Conservation (phyloP, 1,140 invertebrate genomes). For the Penaeus vannamei region DNA sequence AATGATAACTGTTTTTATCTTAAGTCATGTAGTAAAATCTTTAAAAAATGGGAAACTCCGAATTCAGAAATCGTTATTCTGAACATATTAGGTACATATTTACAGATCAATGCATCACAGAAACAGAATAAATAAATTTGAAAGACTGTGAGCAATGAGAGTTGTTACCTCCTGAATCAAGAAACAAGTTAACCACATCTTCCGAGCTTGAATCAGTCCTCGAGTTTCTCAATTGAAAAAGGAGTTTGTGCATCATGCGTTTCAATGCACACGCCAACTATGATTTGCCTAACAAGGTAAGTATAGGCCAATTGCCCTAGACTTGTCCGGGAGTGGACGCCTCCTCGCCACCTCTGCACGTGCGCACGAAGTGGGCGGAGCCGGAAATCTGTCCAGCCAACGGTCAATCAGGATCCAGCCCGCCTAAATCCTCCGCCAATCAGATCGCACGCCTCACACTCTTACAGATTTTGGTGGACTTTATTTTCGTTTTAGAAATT, state of each 20-base stretch:
- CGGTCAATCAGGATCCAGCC: constrained; percentile 65
- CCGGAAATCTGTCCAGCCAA: constrained; percentile 66
- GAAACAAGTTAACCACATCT: neutral
- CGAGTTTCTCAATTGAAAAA: constrained; percentile 20
- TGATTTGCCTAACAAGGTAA: constrained; percentile 64
- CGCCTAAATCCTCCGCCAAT: constrained; percentile 67
- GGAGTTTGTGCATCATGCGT: constrained; percentile 37
- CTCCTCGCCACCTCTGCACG: constrained; percentile 48
- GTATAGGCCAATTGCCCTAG: constrained; percentile 56
- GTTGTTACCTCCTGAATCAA: neutral
- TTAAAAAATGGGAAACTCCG: neutral
- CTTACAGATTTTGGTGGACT: constrained; percentile 66
- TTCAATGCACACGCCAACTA: constrained; percentile 62
- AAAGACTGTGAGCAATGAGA: neutral
- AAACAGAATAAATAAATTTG: too few species aligned
- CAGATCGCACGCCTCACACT: constrained; percentile 64
- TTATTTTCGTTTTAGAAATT: constrained; percentile 66
- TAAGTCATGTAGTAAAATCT: neutral
- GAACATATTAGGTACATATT: too few species aligned
- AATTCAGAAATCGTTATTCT: too few species aligned
- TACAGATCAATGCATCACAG: too few species aligned
- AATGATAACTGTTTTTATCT: neutral
- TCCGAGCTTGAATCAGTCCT: neutral
- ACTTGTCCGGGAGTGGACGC: constrained; percentile 47
- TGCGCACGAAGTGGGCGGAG: constrained; percentile 63